A percentile compares a stretch with the other conserved stretches of the same genome.
These are phyloP conservation scores for Antitype chi DNA, from an alignment of 2,888 invertebrate species.

Conservation along the genomic window DNA sequence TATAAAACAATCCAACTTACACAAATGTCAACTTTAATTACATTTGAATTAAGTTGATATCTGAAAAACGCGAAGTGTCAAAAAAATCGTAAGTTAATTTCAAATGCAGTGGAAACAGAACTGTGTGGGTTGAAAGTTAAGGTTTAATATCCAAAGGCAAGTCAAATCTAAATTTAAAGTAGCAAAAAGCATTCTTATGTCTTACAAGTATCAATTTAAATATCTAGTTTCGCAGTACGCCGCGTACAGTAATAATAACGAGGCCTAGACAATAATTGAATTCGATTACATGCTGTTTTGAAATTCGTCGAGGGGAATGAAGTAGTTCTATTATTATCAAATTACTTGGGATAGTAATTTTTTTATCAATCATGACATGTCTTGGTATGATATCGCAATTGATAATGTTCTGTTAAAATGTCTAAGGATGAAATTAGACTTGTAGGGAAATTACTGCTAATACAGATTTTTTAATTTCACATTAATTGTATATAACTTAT, in stretches of 20 bases:
- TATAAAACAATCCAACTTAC: neutral
- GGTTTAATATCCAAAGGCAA: neutral
- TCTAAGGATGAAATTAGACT: slow-evolving; percentile 11
- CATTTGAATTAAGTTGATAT: slow-evolving; percentile 24
- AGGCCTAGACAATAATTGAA: slow-evolving; percentile 51
- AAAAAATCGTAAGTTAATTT: slow-evolving; percentile 1
- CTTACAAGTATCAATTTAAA: slow-evolving; percentile 42
- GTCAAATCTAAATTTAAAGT: slow-evolving; percentile 5
- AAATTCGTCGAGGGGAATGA: slow-evolving; percentile 35
- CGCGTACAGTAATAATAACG: slow-evolving; percentile 45
- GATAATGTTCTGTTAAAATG: slow-evolving; percentile 10
- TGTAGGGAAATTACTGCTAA: neutral
- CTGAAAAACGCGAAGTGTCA: neutral
- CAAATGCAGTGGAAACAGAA: neutral
- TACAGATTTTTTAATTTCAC: neutral
- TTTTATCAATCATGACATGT: slow-evolving; percentile 28
- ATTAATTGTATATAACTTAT: too few species aligned
- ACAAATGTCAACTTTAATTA: slow-evolving; percentile 21
- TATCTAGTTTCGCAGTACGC: slow-evolving; percentile 47
- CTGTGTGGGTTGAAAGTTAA: neutral
- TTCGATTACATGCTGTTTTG: slow-evolving; percentile 56
- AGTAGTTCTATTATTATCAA: slow-evolving; percentile 23
- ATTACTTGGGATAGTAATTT: slow-evolving; percentile 15
- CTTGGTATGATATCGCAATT: slow-evolving; percentile 1
- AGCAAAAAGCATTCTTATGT: slow-evolving; percentile 31